Conservation (phyloP, 2,113 vertebrate species). For the Saguinus midas region DNA sequence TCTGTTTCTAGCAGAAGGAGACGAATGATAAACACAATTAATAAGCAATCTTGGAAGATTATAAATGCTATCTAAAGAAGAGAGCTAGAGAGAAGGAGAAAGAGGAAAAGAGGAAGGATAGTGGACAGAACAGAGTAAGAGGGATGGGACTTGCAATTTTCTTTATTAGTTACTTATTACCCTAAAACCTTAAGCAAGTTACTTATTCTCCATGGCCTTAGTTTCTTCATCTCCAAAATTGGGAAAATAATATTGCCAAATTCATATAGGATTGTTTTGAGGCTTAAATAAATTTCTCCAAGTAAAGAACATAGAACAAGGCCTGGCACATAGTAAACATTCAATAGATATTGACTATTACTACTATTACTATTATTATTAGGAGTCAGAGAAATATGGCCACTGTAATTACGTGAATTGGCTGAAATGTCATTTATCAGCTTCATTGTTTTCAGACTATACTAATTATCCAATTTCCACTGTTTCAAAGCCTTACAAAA, state of each 20-base stretch:
- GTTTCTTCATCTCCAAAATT: not conserved
- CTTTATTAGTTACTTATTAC: not conserved
- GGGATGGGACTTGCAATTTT: not conserved
- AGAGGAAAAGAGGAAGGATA: rapidly evolving
- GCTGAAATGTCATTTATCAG: not conserved
- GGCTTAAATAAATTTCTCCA: not conserved
- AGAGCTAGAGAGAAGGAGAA: rapidly evolving
- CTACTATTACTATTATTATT: not conserved
- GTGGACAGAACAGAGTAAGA: not conserved
- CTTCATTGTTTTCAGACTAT: not conserved
- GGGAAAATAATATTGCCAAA: not conserved
- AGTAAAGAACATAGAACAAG: not conserved
- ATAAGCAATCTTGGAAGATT: not conserved
- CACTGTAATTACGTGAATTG: not conserved
- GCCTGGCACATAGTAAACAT: not conserved
- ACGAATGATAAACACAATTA: not conserved
- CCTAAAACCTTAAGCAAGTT: not conserved
- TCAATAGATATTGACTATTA: not conserved
- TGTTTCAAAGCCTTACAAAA: not conserved
- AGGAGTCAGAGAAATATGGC: not conserved
- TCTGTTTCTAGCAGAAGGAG: not conserved
- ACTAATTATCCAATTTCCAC: not conserved
- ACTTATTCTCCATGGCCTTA: not conserved
- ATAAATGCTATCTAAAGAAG: not conserved
- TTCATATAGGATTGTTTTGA: not conserved